Percentiles rank a stretch among this genome's conserved stretches.
Evolutionary conservation across 92 coral and sea anemone genomes (phyloP).

Genomic region (Heliopora coerulea): DNA sequence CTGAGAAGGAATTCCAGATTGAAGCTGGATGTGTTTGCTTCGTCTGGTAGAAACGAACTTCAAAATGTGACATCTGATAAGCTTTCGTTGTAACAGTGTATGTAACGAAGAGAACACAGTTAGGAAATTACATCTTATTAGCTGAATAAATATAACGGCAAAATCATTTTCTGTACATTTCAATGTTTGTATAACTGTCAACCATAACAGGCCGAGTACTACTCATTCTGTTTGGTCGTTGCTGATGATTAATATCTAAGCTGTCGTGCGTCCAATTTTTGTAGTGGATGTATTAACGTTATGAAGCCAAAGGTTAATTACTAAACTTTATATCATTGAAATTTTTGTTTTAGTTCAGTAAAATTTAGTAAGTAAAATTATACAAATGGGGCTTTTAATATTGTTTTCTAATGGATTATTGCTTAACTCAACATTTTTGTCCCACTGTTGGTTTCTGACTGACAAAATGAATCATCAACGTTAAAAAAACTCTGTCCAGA

Average conservation of each 20-base stretch:
- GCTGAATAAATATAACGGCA: conserved; percentile 8
- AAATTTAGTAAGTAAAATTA: no score
- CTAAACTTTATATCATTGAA: conserved; percentile 36
- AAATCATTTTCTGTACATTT: conserved; percentile 41
- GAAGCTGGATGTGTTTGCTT: conserved; percentile 56
- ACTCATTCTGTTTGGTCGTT: conserved; percentile 8
- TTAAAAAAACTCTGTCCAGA: no score
- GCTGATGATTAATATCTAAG: conserved; percentile 13
- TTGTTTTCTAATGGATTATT: no score
- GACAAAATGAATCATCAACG: no score
- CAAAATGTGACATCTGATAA: no score
- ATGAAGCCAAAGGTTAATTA: conserved; percentile 4
- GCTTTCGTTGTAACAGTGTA: no score
- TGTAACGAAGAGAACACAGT: conserved; percentile 14
- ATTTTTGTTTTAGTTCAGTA: conserved; percentile 36
- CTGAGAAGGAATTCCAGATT: conserved; percentile 38
- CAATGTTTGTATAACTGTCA: conserved; percentile 37
- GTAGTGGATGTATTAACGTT: conserved; percentile 37
- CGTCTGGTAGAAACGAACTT: conserved; percentile 36
- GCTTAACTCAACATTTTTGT: no score
- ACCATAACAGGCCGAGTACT: conserved; percentile 4
- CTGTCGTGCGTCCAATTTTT: not conserved
- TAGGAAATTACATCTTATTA: conserved; percentile 15
- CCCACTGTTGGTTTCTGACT: no score
- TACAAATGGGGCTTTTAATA: no score